These are phyloP conservation scores for Cheiracanthium punctorium DNA, from an alignment of 2,888 invertebrate genomes.

Conservation along the genomic window DNA sequence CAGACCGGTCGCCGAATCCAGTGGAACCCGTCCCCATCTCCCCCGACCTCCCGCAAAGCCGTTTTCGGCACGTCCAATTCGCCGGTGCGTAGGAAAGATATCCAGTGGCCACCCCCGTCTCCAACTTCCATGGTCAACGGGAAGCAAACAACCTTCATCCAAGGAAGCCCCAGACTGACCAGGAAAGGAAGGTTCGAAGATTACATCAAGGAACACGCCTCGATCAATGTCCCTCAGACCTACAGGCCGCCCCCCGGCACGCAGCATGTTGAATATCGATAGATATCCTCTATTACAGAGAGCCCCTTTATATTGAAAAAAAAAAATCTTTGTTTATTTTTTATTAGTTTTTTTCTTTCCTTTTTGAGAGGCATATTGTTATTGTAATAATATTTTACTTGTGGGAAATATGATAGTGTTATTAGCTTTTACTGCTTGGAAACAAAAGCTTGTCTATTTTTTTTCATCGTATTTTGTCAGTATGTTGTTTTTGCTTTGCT, in stretches of 20 bases:
- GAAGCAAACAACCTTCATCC: conserved; percentile 11
- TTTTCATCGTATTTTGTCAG: neutral
- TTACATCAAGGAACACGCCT: conserved; percentile 63
- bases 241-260: conserved; percentile 73
- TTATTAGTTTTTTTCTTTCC: conserved; percentile 1
- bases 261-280: conserved; percentile 72
- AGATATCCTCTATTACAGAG: conserved; percentile 1
- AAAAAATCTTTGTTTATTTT: neutral
- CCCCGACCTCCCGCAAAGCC: conserved; percentile 25
- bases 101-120: conserved; percentile 67
- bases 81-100: conserved; percentile 53
- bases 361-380: conserved; percentile 15
- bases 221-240: conserved; percentile 70
- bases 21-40: conserved; percentile 64
- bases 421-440: neutral
- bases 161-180: conserved; percentile 31
- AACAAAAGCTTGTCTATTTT: neutral
- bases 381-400: neutral
- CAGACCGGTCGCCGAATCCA: conserved; percentile 45
- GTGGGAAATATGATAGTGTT: neutral
- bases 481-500: neutral
- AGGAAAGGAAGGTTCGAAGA: conserved; percentile 63
- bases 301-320: neutral
- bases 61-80: conserved; percentile 23
- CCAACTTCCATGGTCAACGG: neutral